A percentile compares a stretch with the other conserved stretches of the same genome.
These are phyloP conservation scores for Trematomus loennbergii DNA, from an alignment of 2,113 vertebrate species.

Conservation along the genomic window DNA sequence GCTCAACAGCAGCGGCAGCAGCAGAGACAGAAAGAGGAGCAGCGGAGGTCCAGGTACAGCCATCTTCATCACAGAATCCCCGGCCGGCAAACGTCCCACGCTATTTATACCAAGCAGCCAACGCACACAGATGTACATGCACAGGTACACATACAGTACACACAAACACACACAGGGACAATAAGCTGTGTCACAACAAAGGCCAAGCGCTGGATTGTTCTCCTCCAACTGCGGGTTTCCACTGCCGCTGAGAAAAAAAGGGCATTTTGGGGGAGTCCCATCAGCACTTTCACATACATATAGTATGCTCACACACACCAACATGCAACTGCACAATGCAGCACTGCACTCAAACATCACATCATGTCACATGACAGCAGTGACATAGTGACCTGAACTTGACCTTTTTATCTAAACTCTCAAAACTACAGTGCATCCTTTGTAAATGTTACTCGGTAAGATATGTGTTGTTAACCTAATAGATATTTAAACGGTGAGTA, in stretches of 20 bases:
- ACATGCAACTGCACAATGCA: constrained; percentile 54
- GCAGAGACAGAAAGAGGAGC: constrained; percentile 60
- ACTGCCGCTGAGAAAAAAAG: constrained; percentile 66
- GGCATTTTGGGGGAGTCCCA: constrained; percentile 64
- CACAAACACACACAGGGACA: constrained; percentile 69
- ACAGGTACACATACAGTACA: constrained; percentile 44
- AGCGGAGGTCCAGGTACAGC: constrained; percentile 61
- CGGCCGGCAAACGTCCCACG: constrained; percentile 8
- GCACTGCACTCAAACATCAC: constrained; percentile 53
- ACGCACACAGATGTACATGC: constrained; percentile 30
- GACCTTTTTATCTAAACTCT: constrained; percentile 36
- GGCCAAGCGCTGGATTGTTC: constrained; percentile 78
- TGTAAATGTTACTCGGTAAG: constrained; percentile 28
- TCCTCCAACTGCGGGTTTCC: constrained; percentile 67
- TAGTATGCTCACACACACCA: constrained; percentile 52
- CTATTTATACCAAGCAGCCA: constrained; percentile 75
- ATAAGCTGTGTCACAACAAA: constrained; percentile 70
- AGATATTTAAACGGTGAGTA: background rate
- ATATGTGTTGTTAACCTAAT: background rate
- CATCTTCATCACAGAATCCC: constrained; percentile 75
- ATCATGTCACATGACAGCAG: constrained; percentile 51
- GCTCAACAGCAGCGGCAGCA: constrained; percentile 70
- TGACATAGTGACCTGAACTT: constrained; percentile 59
- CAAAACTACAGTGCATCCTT: background rate
- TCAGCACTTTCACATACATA: constrained; percentile 80